These are phyloP conservation scores for Eidolon helvum DNA, from an alignment of 2,113 vertebrate species.

Conservation along the genomic window DNA sequence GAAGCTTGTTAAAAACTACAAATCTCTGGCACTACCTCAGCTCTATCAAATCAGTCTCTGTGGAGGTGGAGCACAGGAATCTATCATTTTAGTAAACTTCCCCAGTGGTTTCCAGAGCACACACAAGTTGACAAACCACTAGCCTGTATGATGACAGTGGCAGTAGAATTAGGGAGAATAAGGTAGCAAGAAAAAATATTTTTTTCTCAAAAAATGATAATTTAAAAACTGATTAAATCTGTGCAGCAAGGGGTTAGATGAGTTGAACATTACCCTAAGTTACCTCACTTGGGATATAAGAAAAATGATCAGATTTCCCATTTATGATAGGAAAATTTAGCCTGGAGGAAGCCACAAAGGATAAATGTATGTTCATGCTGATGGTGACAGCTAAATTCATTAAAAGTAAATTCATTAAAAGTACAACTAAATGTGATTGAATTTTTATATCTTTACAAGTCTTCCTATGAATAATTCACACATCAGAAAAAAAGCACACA, in stretches of 20 bases:
- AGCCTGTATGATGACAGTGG: not conserved
- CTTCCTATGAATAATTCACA: slow-evolving; percentile 65
- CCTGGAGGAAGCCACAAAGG: slow-evolving; percentile 4
- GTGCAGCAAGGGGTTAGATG: not conserved
- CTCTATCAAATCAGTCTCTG: not conserved
- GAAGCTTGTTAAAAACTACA: slow-evolving; percentile 24
- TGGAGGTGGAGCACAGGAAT: not conserved
- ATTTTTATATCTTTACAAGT: slow-evolving; percentile 56
- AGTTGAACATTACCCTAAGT: slow-evolving; percentile 4
- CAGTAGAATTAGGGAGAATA: not conserved
- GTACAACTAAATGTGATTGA: slow-evolving; percentile 49
- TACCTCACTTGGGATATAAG: not conserved
- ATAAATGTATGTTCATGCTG: slow-evolving; percentile 1
- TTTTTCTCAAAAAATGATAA: not conserved
- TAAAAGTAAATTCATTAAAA: slow-evolving; percentile 65
- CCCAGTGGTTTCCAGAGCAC: not conserved
- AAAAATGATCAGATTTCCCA: slow-evolving; percentile 28
- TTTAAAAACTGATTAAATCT: slow-evolving; percentile 32
- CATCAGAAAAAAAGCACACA: not conserved
- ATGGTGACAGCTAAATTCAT: slow-evolving; percentile 52
- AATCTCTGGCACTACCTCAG: not conserved
- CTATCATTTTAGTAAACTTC: not conserved
- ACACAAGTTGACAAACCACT: not conserved
- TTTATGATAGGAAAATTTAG: slow-evolving; percentile 23
- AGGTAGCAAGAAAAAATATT: not conserved